Evolutionary conservation across 1,140 invertebrate species (phyloP), one percentile per base, ranked within the genome.

Genomic region (Phymastichus coffea): DNA sequence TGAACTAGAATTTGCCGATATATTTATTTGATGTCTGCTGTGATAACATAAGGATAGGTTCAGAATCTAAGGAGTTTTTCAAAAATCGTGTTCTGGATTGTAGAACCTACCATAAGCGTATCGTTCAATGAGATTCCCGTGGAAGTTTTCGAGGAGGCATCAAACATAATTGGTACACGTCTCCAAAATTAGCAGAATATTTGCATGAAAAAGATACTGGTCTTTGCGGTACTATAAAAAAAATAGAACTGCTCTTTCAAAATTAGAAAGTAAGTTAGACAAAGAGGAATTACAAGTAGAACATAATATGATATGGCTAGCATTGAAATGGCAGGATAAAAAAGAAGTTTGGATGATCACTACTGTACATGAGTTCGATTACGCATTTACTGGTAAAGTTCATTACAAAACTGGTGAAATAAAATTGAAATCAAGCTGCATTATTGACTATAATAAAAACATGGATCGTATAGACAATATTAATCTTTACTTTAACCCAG

Each of bases 361-460:
- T n/a, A n/a, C n/a, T n/a, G n/a, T n/a, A n/a, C n/a, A n/a, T n/a
- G n/a, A n/a, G n/a, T n/a, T n/a, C n/a, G 61, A 64, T 48, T 15
- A 37, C 46, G 51, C 22, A 23, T 12, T 33, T 19, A 64, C 48
- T 10, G 48, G 52, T 10, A 66, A 63, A 49, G 60, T 43, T 57
- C 14, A 58, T 22, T 63, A 48, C 33, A 15, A 30, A n/a, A n/a
- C n/a, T n/a, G 35, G 41, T n/a, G 46, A 66, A 56, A 37, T 62
- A 37, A 60, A 63, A 23, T 52, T 57, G 30, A 70, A 72, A 56
- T 69, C 14, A 71, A 72, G 30, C 72, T 69, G 48, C 61, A 66
- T n/a, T n/a, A n/a, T n/a, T n/a, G n/a, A n/a, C n/a, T n/a, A n/a
- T n/a, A n/a, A n/a, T n/a, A n/a, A n/a, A 20, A 55, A 57, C n/a